A percentile compares a stretch with the other conserved stretches of the same genome.
phyloP scores from a whole-genome alignment of 2,797 vertebrate genomes.

The Sebastes hubbsi region DNA sequence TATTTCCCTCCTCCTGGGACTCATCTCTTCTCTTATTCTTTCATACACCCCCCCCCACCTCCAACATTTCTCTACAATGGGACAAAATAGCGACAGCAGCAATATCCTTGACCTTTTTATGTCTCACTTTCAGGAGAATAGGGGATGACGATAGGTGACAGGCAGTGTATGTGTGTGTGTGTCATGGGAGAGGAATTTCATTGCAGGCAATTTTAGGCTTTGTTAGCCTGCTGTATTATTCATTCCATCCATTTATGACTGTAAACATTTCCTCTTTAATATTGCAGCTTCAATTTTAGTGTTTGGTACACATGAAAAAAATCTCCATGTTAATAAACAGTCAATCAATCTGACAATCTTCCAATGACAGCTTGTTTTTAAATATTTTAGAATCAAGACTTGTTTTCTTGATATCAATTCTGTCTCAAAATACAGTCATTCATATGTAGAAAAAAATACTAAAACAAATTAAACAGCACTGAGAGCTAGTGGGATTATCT shows the following conservation, averaged over 20 bases:
- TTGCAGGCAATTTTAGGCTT: background rate
- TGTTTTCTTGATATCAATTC: background rate
- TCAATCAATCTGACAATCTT: background rate
- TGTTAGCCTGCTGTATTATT: slow-evolving; percentile 40
- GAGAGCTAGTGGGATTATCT: background rate
- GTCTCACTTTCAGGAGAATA: slow-evolving; percentile 27
- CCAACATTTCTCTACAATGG: background rate
- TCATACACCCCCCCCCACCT: background rate
- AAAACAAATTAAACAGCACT: background rate
- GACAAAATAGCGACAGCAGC: slow-evolving; percentile 24
- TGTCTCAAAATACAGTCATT: background rate
- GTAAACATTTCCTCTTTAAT: slow-evolving; percentile 3
- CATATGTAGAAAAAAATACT: background rate
- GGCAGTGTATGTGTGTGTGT: background rate
- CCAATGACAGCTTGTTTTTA: background rate
- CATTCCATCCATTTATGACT: background rate
- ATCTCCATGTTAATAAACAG: background rate
- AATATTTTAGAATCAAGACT: background rate
- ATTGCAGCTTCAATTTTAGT: background rate
- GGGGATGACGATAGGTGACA: slow-evolving; percentile 5
- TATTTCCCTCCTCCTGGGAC: slow-evolving; percentile 1
- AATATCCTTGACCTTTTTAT: slow-evolving; percentile 48
- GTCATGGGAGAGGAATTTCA: background rate
- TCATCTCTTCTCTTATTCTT: slow-evolving; percentile 6
- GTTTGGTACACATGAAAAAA: background rate